Conservation (phyloP, 2,797 vertebrate genomes). For the Cirrhinus molitorella region DNA sequence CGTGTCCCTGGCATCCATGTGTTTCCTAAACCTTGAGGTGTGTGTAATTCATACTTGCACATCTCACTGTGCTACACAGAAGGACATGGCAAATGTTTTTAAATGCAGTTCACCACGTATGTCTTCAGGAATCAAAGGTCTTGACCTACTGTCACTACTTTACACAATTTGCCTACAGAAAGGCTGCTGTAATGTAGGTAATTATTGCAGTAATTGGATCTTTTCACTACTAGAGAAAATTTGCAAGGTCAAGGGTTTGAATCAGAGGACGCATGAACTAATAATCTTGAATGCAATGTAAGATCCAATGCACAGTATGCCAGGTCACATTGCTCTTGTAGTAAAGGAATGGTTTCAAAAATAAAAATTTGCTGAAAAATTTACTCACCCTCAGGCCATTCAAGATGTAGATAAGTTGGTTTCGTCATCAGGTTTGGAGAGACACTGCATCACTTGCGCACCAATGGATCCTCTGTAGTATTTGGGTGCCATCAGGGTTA, state of each 20-base stretch:
- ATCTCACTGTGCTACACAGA: background rate
- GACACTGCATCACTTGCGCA: too few species aligned
- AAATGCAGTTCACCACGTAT: background rate
- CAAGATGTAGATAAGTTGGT: too few species aligned
- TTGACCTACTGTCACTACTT: background rate
- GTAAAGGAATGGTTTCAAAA: too few species aligned
- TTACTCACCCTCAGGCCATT: too few species aligned
- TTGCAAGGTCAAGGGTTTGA: background rate
- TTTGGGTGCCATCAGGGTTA: too few species aligned
- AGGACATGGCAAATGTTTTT: background rate
- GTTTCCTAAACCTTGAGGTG: conserved; percentile 13
- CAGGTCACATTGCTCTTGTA: too few species aligned
- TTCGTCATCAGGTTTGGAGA: too few species aligned
- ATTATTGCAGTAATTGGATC: background rate
- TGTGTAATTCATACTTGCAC: background rate
- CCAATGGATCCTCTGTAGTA: too few species aligned
- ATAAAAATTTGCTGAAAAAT: too few species aligned
- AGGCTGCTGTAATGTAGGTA: background rate
- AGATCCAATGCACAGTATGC: too few species aligned
- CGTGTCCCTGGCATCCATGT: conserved; percentile 8
- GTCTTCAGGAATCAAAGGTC: conserved; percentile 4
- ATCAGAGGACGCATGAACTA: background rate
- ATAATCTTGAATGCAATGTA: background rate
- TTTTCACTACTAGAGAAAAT: background rate
- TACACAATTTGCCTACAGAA: background rate